phyloP scores from a whole-genome alignment of 1,140 invertebrate species.

The Neotoxoptera formosana region DNA sequence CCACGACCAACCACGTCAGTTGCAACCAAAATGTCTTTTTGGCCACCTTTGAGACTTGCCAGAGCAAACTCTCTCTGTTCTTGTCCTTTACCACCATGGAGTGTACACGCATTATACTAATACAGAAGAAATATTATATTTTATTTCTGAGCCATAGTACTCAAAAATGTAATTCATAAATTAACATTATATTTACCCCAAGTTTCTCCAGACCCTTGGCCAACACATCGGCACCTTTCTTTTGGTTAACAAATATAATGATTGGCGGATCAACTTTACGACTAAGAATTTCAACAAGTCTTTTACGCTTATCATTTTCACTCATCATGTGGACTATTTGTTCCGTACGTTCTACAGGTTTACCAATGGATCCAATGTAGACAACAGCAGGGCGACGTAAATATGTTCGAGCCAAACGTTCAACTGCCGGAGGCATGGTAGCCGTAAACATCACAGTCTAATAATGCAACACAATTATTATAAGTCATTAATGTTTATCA shows the following conservation, averaged over 20 bases:
- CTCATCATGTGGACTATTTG: constrained; percentile 96
- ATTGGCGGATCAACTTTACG: constrained; percentile 93
- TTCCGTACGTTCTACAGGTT: constrained; percentile 97
- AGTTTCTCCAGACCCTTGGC: constrained; percentile 97
- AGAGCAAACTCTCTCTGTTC: constrained; percentile 99
- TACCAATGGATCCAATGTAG: constrained; percentile 98
- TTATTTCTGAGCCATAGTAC: background rate
- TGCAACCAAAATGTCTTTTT: constrained; percentile 98
- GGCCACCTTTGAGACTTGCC: constrained; percentile 91
- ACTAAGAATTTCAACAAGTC: constrained; percentile 85
- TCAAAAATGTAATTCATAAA: constrained; percentile 18
- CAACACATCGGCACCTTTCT: constrained; percentile 98
- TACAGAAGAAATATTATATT: constrained; percentile 61
- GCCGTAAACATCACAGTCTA: constrained; percentile 99
- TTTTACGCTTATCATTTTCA: constrained; percentile 92
- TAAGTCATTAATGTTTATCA: constrained; percentile 22
- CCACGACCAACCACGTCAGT: constrained; percentile 99
- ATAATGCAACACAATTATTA: constrained; percentile 23
- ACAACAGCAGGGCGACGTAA: constrained; percentile 95
- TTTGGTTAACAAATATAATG: constrained; percentile 99
- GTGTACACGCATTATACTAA: constrained; percentile 91
- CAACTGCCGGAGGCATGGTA: constrained; percentile 98
- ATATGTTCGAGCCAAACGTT: constrained; percentile 94
- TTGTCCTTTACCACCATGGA: constrained; percentile 99
- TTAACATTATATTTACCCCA: constrained; percentile 70